Percentiles rank a stretch among this genome's conserved stretches.
Conservation (phyloP, 2,888 invertebrate genomes). For the Cyaniris semiargus region DNA sequence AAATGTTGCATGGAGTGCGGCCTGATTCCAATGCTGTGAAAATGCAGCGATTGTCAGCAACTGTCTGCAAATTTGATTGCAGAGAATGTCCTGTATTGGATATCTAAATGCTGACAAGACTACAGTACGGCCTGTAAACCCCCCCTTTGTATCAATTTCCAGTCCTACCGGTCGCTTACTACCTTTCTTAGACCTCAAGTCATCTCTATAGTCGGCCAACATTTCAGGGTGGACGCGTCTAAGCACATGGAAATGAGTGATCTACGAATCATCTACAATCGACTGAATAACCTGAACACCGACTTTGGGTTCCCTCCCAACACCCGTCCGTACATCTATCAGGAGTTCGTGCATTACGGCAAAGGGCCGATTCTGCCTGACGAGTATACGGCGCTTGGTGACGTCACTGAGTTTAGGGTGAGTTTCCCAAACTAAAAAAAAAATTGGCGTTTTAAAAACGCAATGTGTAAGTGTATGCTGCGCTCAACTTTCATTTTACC, state of each 20-base stretch:
- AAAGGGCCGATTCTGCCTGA: conserved; percentile 62
- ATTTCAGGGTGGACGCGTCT: conserved; percentile 85
- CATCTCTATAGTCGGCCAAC: neutral
- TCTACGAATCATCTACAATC: conserved; percentile 82
- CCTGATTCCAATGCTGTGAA: too few species aligned
- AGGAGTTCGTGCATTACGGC: conserved; percentile 85
- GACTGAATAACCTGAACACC: conserved; percentile 79
- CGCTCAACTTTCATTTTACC: too few species aligned
- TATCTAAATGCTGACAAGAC: too few species aligned
- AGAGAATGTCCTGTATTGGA: too few species aligned
- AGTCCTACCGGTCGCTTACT: too few species aligned
- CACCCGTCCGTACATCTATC: conserved; percentile 83
- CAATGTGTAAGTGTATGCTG: too few species aligned
- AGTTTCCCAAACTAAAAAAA: conserved; percentile 38
- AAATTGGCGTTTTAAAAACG: too few species aligned
- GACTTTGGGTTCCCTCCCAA: conserved; percentile 81
- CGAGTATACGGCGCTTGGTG: conserved; percentile 73
- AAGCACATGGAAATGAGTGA: conserved; percentile 90
- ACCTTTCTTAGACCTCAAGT: neutral
- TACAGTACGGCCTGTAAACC: too few species aligned
- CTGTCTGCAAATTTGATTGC: too few species aligned
- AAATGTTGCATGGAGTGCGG: too few species aligned
- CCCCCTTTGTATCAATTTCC: too few species aligned
- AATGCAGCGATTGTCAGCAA: too few species aligned
- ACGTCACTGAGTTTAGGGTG: conserved; percentile 88